Base-by-base conservation (phyloP, 2,113 vertebrate species). In the Pelvicachromis taeniatus region DNA sequence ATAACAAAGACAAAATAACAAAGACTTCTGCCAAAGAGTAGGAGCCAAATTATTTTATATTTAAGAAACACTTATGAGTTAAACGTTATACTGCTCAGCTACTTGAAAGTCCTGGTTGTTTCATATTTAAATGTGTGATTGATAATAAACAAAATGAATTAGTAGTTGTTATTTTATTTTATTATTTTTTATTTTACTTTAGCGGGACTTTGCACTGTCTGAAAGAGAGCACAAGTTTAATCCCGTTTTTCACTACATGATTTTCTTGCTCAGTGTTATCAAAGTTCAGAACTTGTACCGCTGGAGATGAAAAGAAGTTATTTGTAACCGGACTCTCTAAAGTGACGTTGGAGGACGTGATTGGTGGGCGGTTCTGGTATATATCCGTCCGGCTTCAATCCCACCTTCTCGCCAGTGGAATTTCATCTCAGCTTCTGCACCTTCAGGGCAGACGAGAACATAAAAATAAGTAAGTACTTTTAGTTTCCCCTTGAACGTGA, bases 381-480 rank as follows among this genome's bases (percentile, higher is more conserved):
- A 97, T 92, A 96, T 88, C 68, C 88, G 91, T 87, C 94, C 94
- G 92, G 86, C 95, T 92, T 85, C 91, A 88, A 87, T 93, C 91
- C 95, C 93, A 96, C 94, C 95, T 95, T 96, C 96, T 96, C 96
- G 96, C 96, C 97, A 96, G 95, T 96, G 95, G 97, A 96, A 95
- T 97, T 97, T 96, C 95, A 96, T 94, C 93, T 95, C 94, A 96
- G 96, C 93, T 97, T 95, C 97, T 97, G 96, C 96, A 97, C 96
- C 96, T 95, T 94, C 92, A 95, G 95, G 95, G 97, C 96, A 95
- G 94, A 96, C 95, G 93, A 96, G 97, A 94, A 95, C 94, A 96
- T 88, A 95, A 95, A 84, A 96, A 92, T 90, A 96, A 97, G 97
- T 97, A 95, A 97, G 96, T 97, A 82, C 17, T 81, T 45, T 11